Evolutionary conservation across 2,888 invertebrate species (phyloP), one percentile per base, ranked within the genome.

Genomic region (Synergus gifuensis): DNA sequence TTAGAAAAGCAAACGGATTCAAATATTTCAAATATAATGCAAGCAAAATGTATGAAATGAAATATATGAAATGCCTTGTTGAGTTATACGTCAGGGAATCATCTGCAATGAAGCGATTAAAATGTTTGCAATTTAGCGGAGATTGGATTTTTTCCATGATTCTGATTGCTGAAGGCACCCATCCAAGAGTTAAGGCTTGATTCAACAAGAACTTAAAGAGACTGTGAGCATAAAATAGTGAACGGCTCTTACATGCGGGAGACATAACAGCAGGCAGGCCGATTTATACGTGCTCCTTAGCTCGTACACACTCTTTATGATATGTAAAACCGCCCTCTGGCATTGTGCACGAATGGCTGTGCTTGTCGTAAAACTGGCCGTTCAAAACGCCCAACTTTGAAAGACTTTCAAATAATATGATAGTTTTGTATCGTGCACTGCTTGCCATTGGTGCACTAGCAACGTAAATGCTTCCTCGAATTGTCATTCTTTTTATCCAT

Each of bases 261-360:
- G 89, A 88, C 89, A 88, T 89, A 89, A 89, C 88, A 90, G 88
- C 84, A 83, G 85, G 84, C 76, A 76, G 63, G 84, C 84, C 88
- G 88, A 89, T 90, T 89, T 89, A 90, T 89, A 88, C 85, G 86
- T 86, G 84, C 88, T 88, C 87, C 86, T 89, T 86, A 88, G 86
- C 84, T 85, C 82, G 83, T 85, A 83, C 85, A 85, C 83, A 84
- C 83, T 82, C 86, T 89, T 89, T 89, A 90, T 86, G 89, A 89
- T 89, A 90, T 88, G 89, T 90, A 90, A 89, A 90, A 90, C 86
- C 88, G 86, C 84, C 82, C 82, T 77, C 77, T 76, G 82, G 83
- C 82, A 89, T 88, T 89, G 86, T 88, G 85, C 81, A 77, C 64
- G 54, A 81, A 81, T 82, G 81, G 79, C 80, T 79, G 79, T 84